A percentile compares a stretch with the other conserved stretches of the same genome.
Evolutionary conservation across 2,888 invertebrate species (phyloP).

Genomic region (Agapostemon virescens): DNA sequence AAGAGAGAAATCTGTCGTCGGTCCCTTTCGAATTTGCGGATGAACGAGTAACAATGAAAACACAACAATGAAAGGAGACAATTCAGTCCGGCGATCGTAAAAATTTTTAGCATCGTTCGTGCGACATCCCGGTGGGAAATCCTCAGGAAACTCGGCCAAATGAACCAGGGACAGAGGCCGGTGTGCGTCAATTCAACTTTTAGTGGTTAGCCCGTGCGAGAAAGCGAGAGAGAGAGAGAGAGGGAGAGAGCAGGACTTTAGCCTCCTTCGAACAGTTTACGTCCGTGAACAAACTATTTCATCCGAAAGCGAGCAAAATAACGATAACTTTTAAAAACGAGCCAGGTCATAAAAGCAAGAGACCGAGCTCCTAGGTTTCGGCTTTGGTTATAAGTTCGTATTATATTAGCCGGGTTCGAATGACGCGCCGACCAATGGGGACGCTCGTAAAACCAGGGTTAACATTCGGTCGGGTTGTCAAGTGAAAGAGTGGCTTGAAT

Average conservation of each 20-base stretch:
- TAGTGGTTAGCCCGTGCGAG: conserved; percentile 47
- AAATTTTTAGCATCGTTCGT: conserved; percentile 37
- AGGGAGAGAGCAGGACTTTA: conserved; percentile 26
- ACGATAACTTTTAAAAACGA: conserved; percentile 79
- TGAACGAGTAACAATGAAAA: conserved; percentile 9
- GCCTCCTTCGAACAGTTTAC: conserved; percentile 60
- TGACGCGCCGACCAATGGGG: conserved; percentile 75
- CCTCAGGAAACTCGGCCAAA: conserved; percentile 19
- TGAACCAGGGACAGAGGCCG: conserved; percentile 6
- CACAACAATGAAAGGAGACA: conserved; percentile 37
- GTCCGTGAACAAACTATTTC: conserved; percentile 75
- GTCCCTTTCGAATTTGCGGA: conserved; percentile 4
- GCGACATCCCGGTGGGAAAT: conserved; percentile 30
- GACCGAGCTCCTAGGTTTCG: conserved; percentile 77
- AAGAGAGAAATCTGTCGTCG: background rate
- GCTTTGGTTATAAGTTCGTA: conserved; percentile 80
- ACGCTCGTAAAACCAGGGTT: conserved; percentile 79
- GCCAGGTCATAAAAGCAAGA: conserved; percentile 77
- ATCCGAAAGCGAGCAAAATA: conserved; percentile 76
- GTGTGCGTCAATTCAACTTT: conserved; percentile 51
- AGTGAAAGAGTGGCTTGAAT: conserved; percentile 78
- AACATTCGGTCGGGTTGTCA: conserved; percentile 79
- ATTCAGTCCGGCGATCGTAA: conserved; percentile 26
- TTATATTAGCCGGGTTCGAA: conserved; percentile 79
- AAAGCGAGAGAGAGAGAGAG: background rate